Conservation (phyloP, 2,888 invertebrate species). For the Cacoxenus indagator region DNA sequence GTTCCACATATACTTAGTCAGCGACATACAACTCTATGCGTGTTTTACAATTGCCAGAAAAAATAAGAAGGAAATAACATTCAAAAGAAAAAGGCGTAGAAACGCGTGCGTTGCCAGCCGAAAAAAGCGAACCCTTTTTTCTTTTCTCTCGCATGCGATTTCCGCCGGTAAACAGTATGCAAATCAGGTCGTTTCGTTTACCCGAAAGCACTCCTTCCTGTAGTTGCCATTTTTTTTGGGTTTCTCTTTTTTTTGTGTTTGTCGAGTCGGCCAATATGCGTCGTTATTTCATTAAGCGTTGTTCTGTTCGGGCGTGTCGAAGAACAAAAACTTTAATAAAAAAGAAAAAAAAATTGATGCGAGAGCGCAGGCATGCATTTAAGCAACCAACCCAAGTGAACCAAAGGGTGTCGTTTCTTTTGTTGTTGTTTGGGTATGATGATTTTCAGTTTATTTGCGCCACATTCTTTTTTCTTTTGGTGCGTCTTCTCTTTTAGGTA, state of each 20-base stretch:
- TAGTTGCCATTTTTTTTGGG: neutral
- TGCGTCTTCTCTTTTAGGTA: neutral
- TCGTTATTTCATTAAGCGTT: constrained; percentile 3
- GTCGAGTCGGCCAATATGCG: constrained; percentile 3
- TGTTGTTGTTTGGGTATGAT: no score
- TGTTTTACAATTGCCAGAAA: no score
- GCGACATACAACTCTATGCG: no score
- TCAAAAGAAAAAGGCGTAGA: constrained; percentile 12
- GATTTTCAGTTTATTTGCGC: neutral
- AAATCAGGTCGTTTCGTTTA: constrained; percentile 17
- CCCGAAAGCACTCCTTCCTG: no score
- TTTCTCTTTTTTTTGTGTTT: neutral
- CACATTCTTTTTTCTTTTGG: constrained; percentile 19
- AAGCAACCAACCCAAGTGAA: neutral
- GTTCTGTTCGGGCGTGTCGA: neutral
- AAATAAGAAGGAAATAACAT: neutral
- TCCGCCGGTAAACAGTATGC: constrained; percentile 23
- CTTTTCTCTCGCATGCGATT: neutral
- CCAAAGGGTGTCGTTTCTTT: neutral
- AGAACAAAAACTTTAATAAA: neutral
- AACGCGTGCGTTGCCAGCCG: constrained; percentile 15
- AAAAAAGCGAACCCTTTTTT: neutral
- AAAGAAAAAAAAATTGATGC: neutral
- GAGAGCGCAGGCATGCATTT: neutral
- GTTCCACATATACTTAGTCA: no score